Percentiles rank a stretch among this genome's conserved stretches.
These are phyloP conservation scores for Muricea muricata DNA, from an alignment of 92 coral and sea anemone genomes.

Conservation along the genomic window DNA sequence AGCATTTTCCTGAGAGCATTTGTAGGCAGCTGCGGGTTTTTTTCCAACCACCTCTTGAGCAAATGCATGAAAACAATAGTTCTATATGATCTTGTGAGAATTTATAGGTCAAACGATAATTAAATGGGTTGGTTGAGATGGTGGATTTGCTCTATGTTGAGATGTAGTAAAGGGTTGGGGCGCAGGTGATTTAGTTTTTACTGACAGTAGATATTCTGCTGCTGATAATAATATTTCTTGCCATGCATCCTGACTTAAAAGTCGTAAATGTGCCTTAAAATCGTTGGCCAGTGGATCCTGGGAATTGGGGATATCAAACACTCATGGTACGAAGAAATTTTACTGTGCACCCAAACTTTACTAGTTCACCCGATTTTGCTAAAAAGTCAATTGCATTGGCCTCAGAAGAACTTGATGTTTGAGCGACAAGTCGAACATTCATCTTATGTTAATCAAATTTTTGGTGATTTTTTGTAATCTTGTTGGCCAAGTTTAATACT, in stretches of 20 bases:
- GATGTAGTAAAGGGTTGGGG: neutral
- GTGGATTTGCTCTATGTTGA: neutral
- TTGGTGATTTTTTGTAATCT: neutral
- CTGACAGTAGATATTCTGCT: neutral
- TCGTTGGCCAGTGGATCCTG: neutral
- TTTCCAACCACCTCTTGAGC: neutral
- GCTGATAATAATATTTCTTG: neutral
- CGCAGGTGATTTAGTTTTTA: neutral
- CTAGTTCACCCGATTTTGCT: neutral
- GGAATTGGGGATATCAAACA: neutral
- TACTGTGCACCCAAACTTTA: neutral
- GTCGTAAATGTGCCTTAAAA: neutral
- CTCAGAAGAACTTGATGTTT: neutral
- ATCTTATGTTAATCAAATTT: neutral
- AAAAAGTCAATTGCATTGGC: neutral
- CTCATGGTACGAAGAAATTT: neutral
- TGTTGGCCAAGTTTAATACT: neutral
- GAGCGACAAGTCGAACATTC: neutral
- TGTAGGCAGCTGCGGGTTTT: neutral
- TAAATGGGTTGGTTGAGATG: neutral
- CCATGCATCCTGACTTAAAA: neutral
- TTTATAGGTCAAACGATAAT: no score
- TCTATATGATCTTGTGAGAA: no score
- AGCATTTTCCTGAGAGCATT: neutral
- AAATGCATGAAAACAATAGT: neutral